Conservation (phyloP, 2,797 vertebrate species). For the Luscinia luscinia region DNA sequence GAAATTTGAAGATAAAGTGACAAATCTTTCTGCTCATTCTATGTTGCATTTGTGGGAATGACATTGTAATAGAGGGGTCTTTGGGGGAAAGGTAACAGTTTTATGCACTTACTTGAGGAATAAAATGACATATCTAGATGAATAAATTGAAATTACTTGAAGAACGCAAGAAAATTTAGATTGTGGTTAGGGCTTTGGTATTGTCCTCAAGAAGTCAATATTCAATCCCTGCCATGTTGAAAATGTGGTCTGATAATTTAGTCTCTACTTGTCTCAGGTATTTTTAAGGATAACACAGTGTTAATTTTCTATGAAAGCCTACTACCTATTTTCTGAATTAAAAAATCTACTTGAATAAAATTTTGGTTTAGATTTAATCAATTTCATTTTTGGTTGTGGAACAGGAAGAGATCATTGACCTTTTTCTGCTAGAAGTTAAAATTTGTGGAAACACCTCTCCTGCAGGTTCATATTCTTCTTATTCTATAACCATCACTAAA, state of each 20-base stretch:
- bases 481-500: neutral
- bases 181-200: neutral
- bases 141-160: neutral
- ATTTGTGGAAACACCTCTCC: neutral
- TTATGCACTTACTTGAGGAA: neutral
- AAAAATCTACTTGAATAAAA: neutral
- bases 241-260: neutral
- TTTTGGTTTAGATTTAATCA: neutral
- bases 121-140: neutral
- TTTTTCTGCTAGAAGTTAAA: neutral
- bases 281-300: neutral
- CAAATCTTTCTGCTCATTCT: neutral
- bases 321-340: neutral
- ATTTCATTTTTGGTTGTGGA: neutral
- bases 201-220: neutral
- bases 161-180: neutral
- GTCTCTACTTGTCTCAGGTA: neutral
- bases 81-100: neutral
- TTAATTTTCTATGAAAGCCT: neutral
- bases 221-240: neutral
- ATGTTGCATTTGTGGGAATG: neutral
- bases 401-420: accelerated
- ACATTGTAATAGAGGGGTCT: neutral
- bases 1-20: neutral
- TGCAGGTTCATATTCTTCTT: neutral